A percentile compares a stretch with the other conserved stretches of the same genome.
These are phyloP conservation scores for Drosophila oshimai DNA, from an alignment of 1,140 invertebrate species.

Conservation along the genomic window DNA sequence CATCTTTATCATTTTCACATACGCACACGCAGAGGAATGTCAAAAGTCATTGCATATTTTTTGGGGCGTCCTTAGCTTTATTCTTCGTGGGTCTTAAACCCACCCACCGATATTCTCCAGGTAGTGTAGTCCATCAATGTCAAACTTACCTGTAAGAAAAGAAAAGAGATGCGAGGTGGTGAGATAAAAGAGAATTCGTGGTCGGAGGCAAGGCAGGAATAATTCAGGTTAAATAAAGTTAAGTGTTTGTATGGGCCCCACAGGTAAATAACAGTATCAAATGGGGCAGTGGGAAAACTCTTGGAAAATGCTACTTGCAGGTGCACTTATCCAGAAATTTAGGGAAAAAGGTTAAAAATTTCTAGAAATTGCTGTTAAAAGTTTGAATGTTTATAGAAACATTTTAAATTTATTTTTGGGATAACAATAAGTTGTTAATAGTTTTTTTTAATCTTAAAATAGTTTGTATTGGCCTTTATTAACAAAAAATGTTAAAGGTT, in stretches of 20 bases:
- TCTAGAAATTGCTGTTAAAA: not conserved
- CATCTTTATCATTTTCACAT: not conserved
- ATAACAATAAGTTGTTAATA: too few relatives aligned
- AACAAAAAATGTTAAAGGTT: too few relatives aligned
- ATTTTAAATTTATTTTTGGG: too few relatives aligned
- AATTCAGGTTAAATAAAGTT: conserved; percentile 50
- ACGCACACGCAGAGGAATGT: conserved; percentile 19
- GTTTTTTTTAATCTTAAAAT: too few relatives aligned
- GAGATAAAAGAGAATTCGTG: conserved; percentile 18
- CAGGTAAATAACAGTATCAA: conserved; percentile 48
- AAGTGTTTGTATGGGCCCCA: conserved; percentile 40
- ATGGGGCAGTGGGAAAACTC: conserved; percentile 8
- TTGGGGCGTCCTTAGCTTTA: conserved; percentile 18
- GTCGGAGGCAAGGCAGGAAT: conserved; percentile 24
- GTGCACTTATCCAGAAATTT: not conserved
- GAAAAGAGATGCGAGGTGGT: conserved; percentile 8
- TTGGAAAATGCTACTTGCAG: not conserved
- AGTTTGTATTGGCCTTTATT: too few relatives aligned
- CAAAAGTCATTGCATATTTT: conserved; percentile 44
- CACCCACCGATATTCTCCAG: conserved; percentile 8
- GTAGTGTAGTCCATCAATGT: conserved; percentile 70
- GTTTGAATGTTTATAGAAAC: not conserved
- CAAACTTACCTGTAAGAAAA: conserved; percentile 70
- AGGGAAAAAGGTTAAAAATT: too few relatives aligned
- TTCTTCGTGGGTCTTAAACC: not conserved